Percentiles rank a stretch among this genome's conserved stretches.
phyloP scores from a whole-genome alignment of 2,888 invertebrate genomes.

The Habrosyne pyritoides region DNA sequence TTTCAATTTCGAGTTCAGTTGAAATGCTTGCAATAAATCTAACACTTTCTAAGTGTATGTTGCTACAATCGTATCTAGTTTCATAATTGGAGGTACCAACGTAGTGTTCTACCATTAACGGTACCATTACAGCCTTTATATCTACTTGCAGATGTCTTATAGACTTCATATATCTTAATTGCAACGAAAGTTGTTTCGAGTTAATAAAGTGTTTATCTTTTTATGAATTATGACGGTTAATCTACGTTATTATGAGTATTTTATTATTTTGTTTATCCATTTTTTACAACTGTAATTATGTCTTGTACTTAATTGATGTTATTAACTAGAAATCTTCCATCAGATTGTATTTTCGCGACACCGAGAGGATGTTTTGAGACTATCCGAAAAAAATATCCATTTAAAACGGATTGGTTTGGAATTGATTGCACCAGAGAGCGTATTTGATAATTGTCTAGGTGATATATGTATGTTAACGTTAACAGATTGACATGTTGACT shows the following conservation, averaged over 20 bases:
- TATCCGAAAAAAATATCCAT: not conserved
- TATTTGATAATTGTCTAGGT: conserved; percentile 12
- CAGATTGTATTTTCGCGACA: not conserved
- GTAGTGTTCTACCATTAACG: conserved; percentile 11
- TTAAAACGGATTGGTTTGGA: no score
- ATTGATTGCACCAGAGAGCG: not conserved
- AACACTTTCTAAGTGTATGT: conserved; percentile 37
- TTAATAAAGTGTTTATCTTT: conserved; percentile 25
- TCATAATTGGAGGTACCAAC: conserved; percentile 19
- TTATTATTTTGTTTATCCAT: conserved; percentile 23
- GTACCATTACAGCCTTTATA: not conserved
- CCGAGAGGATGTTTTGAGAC: not conserved
- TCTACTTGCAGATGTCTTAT: conserved; percentile 14
- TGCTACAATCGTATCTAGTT: conserved; percentile 13
- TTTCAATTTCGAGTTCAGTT: conserved; percentile 1
- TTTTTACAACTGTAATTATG: conserved; percentile 6
- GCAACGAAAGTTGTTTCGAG: conserved; percentile 20
- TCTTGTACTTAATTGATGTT: conserved; percentile 6
- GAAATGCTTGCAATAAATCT: conserved; percentile 35
- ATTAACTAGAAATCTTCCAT: conserved; percentile 9
- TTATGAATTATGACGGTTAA: conserved; percentile 35
- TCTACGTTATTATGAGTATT: conserved; percentile 26
- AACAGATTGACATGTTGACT: conserved; percentile 47
- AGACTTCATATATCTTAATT: conserved; percentile 32
- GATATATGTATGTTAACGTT: conserved; percentile 18